These are phyloP conservation scores for Lutjanus erythropterus DNA, from an alignment of 2,113 vertebrate genomes.

Conservation along the genomic window DNA sequence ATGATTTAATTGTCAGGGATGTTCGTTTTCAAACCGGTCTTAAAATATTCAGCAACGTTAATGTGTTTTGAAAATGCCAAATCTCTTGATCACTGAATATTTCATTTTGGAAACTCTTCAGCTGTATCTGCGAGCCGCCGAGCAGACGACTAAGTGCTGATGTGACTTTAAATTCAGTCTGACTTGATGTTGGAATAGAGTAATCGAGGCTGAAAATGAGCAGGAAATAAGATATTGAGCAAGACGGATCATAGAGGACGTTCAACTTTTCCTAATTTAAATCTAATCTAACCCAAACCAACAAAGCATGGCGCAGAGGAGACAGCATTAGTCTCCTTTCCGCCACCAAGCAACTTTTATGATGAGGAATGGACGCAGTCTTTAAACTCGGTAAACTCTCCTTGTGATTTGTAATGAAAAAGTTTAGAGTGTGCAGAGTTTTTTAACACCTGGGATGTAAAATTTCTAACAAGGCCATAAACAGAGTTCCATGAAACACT, in stretches of 20 bases:
- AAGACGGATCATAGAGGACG: conserved; percentile 66
- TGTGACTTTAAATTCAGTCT: conserved; percentile 63
- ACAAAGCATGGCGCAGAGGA: conserved; percentile 63
- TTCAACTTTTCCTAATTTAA: conserved; percentile 72
- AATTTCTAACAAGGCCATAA: conserved; percentile 41
- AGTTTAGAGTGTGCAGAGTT: conserved; percentile 22
- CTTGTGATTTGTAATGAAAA: conserved; percentile 38
- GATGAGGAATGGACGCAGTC: conserved; percentile 27
- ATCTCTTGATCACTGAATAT: conserved; percentile 65
- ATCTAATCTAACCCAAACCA: conserved; percentile 71
- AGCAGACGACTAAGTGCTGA: conserved; percentile 53
- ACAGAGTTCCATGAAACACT: conserved; percentile 50
- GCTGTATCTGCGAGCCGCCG: conserved; percentile 33
- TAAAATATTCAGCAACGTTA: conserved; percentile 58
- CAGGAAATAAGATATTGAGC: conserved; percentile 68
- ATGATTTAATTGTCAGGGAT: conserved; percentile 41
- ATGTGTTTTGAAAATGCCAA: conserved; percentile 65
- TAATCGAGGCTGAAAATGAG: conserved; percentile 71
- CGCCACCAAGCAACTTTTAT: conserved; percentile 50
- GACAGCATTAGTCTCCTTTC: conserved; percentile 55
- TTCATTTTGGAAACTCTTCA: conserved; percentile 54
- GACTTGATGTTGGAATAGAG: conserved; percentile 52
- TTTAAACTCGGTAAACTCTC: conserved; percentile 62
- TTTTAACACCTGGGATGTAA: conserved; percentile 37
- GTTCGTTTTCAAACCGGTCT: conserved; percentile 28